Base-by-base conservation (phyloP, 2,888 invertebrate genomes). In the Melieria picta region DNA sequence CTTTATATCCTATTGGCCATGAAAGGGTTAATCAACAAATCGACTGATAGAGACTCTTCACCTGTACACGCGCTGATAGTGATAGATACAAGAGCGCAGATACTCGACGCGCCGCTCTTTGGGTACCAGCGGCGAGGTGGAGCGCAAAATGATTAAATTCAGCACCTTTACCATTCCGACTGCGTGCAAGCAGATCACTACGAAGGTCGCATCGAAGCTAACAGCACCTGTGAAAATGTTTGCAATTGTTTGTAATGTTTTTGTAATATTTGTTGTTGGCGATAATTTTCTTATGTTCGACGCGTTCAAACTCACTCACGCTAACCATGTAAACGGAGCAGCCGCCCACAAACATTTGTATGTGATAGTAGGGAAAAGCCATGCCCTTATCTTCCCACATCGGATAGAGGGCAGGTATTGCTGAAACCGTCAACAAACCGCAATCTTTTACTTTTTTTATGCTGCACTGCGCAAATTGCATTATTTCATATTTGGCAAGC, bases 121-220 rank as follows among this genome's bases (percentile, higher is more conserved):
- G 0, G 84, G 85, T 57, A 85, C 76, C 11, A 77, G 52, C 9
- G 77, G 50, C 0, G 83, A 80, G 0, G 85, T 85, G 42, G 83
- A 77, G 55, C 74, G 73, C 65, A 13, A 58, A n/a, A 76, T 57
- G 71, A 77, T 16, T 4, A 45, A 43, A 16, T 70, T 76, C 3
- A 84, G 77, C 0, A 82, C 74, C 45, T 75, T 69, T 16, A 82
- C 75, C 4, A 85, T 74, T 0, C 81, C 84, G 52, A 82, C 80
- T 9, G 77, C 72, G 61, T 84, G 85, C 61, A 79, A 72, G 16
- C 81, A 80, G 4, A 84, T 65, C 4, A 84, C 78, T 64, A 83
- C 79, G 65, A 85, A 84, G 16, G 82, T 70, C 13, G 80, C 81
- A 74, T 84, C 84, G 55, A 85, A 84, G 73, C 81, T 78, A 2